Base-by-base conservation (phyloP, 2,797 vertebrate species). In the Botia almorhae region DNA sequence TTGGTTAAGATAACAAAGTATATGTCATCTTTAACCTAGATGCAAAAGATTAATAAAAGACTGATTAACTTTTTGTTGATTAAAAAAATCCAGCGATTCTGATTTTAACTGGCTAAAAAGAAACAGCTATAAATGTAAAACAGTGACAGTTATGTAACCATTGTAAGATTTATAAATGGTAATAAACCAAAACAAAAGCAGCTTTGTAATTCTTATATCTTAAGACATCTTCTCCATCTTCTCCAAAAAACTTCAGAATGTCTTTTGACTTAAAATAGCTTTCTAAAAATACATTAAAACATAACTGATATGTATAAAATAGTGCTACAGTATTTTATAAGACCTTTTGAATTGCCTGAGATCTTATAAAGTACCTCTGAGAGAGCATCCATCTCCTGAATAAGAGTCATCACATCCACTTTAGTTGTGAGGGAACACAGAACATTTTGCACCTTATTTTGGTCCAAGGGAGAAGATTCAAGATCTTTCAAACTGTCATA, bases 1-100 rank as follows among this genome's bases (percentile, higher is more conserved):
- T 97, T 98, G 80, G 87, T 92, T 91, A 99, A 90, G 85, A 97
- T 92, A 75, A 98, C 91, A 74, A 98, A 94, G 80, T 90, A 93
- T 33, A 94, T 87, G 14, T 96, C 91, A 82, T 93, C 92, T 81
- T 94, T 94, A 73, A 87, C 94, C 97, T 99, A 90, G 33, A 80
- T 60, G 76, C 17, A 21, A 84, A 23, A 81, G 46, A 84, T 82
- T 23, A 3, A 23, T 7, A 16, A 83, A 36, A 85, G 43, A 82
- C 46, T 73, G 8, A 50, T 26, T 70, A 55, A 56, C 5, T 0
- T 14, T 69, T 69, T 53, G 68, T 68, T 29, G 0, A 21, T 36
- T 36, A 29, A 19, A 68, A 53, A 10, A 60, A 50, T 17, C 13
- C 43, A 80, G 33, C 33, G n/a, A 10, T 63, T 33, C 23, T 65